Evolutionary conservation across 2,113 vertebrate genomes (phyloP), one percentile per base, ranked within the genome.

Genomic region (Lepus americanus): DNA sequence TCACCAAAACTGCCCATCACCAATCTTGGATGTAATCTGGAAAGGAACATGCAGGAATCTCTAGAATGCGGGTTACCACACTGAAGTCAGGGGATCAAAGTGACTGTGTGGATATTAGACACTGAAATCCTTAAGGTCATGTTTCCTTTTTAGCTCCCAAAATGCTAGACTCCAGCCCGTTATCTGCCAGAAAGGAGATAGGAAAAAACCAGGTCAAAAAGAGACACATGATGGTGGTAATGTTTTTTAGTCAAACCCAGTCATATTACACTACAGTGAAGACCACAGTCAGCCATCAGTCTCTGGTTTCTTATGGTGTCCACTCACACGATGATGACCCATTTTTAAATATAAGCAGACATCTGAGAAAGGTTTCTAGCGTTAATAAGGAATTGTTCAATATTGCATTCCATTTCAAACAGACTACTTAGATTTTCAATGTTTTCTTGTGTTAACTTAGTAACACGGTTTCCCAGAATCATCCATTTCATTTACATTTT

Each of bases 101-200:
- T 17, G n/a, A 85, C 16, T 19, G 23, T 2, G 4, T 0, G 11
- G 29, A 4, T 36, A n/a, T 7, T 20, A 1, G 53, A 29, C 8
- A n/a, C 22, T 11, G 12, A 80, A 31, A n/a, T 31, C 49, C 20
- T 11, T 23, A n/a, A 19, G 12, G 31, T 17, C 55, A 59, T 59
- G 39, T 36, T 55, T 36, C 14, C 33, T 31, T 23, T 36, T 74
- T 3, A n/a, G 76, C 16, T 72, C 67, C 23, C 13, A 4, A 33
- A 74, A 7, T 16, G 12, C 44, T 10, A 8, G 19, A 55, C 14
- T 27, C 9, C 17, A 88, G 39, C 20, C 29, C n/a, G 13, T 83
- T 70, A 66, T 69, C 66, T 92, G 31, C 70, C 66, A 89, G 81
- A 61, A 77, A 95, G 77, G 27, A 85, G 0, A 66, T 0, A 31